These are phyloP conservation scores for Pogonocichla stellata DNA, from an alignment of 2,113 vertebrate genomes.

Conservation along the genomic window DNA sequence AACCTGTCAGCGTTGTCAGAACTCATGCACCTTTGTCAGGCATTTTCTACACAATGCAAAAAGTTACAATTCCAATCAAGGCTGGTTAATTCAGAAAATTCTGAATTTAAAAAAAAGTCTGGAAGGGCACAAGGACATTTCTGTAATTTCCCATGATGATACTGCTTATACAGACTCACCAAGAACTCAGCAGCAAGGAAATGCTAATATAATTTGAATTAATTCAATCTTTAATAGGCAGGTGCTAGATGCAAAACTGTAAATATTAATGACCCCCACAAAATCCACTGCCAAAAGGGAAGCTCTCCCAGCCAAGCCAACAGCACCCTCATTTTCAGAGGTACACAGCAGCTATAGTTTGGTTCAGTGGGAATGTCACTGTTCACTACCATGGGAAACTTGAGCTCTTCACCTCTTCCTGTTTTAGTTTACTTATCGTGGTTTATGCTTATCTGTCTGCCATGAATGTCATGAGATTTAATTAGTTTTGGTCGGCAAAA, in stretches of 20 bases:
- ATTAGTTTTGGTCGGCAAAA: slow-evolving; percentile 18
- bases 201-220: not conserved
- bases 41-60: not conserved
- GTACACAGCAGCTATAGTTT: not conserved
- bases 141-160: not conserved
- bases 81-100: not conserved
- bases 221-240: not conserved
- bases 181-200: not conserved
- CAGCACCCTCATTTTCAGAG: not conserved
- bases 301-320: not conserved
- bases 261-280: not conserved
- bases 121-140: not conserved
- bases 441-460: not conserved
- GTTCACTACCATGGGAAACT: not conserved
- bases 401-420: not conserved
- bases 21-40: not conserved
- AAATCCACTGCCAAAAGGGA: not conserved
- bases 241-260: not conserved
- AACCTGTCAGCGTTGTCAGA: not conserved
- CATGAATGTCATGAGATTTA: not conserved
- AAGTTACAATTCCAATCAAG: not conserved
- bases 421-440: not conserved
- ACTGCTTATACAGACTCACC: not conserved
- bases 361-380: not conserved
- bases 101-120: not conserved